A percentile compares a stretch with the other conserved stretches of the same genome.
Evolutionary conservation across 2,888 invertebrate species (phyloP).

Genomic region (Drosophila anomalipes): DNA sequence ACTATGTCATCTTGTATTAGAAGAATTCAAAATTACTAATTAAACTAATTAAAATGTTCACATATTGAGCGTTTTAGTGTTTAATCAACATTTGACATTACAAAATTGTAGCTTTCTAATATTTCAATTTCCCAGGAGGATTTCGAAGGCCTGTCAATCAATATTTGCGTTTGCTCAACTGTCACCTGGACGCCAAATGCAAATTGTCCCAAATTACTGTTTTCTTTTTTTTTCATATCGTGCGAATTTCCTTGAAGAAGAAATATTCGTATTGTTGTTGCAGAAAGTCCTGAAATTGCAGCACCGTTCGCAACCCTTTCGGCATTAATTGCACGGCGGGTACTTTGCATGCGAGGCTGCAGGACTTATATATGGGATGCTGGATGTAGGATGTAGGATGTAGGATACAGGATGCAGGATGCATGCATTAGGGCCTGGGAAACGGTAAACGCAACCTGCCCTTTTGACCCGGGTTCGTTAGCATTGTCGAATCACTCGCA

Average conservation of each 20-base stretch:
- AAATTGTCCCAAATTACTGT: slow-evolving; percentile 34
- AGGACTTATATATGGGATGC: slow-evolving; percentile 8
- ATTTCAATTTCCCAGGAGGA: slow-evolving; percentile 11
- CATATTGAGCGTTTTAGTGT: not conserved
- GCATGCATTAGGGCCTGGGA: slow-evolving; percentile 45
- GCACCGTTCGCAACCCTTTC: slow-evolving; percentile 47
- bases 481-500: slow-evolving; percentile 28
- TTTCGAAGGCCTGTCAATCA: slow-evolving; percentile 43
- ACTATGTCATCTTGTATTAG: not conserved
- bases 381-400: slow-evolving; percentile 18
- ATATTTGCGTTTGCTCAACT: slow-evolving; percentile 7
- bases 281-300: slow-evolving; percentile 1
- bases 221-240: slow-evolving; percentile 26
- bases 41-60: not conserved
- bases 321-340: slow-evolving; percentile 54
- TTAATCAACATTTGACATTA: not conserved
- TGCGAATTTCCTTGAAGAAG: slow-evolving; percentile 50
- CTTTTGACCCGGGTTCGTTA: slow-evolving; percentile 30
- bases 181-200: slow-evolving; percentile 38
- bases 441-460: slow-evolving; percentile 45
- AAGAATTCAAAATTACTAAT: not conserved
- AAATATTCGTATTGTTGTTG: slow-evolving; percentile 16
- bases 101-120: too few relatives aligned
- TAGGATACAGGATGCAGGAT: not conserved
- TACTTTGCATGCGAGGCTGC: slow-evolving; percentile 52